Conservation (phyloP, 2,888 invertebrate genomes). For the Melanostoma mellinum region DNA sequence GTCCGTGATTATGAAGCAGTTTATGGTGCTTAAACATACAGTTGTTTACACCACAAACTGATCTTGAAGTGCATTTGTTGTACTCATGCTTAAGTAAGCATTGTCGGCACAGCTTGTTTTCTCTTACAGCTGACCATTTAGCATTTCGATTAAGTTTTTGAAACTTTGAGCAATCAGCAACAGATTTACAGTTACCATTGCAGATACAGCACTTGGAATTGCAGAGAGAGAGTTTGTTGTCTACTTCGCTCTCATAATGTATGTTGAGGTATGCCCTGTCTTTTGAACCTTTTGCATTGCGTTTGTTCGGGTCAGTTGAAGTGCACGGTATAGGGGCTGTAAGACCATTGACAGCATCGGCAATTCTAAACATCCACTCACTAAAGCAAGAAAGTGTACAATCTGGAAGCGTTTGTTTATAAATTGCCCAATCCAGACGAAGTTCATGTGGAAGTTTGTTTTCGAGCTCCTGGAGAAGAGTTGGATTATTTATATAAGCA, state of each 20-base stretch:
- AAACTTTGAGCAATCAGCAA: constrained; percentile 1
- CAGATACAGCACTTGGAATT: constrained; percentile 1
- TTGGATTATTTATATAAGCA: constrained; percentile 52
- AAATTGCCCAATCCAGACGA: constrained; percentile 60
- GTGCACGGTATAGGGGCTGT: not conserved
- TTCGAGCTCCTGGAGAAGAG: constrained; percentile 60
- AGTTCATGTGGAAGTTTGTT: constrained; percentile 60
- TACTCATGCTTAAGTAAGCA: not conserved
- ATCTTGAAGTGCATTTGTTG: not conserved
- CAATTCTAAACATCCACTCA: constrained; percentile 7
- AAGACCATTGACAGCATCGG: constrained; percentile 13
- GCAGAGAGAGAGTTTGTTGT: constrained; percentile 1
- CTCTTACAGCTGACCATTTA: constrained; percentile 10
- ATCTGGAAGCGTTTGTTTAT: constrained; percentile 4
- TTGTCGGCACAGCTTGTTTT: not conserved
- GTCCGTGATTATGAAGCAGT: too few relatives aligned
- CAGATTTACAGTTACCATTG: not conserved
- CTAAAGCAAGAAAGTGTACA: not conserved
- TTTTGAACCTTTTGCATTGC: not conserved
- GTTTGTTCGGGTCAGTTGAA: not conserved
- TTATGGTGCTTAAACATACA: too few relatives aligned
- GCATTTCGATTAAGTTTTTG: not conserved
- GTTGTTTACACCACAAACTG: constrained; percentile 5
- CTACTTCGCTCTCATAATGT: not conserved
- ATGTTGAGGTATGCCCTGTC: constrained; percentile 1